These are phyloP conservation scores for Drosophila murphyi DNA, from an alignment of 1,140 invertebrate genomes.

Conservation along the genomic window DNA sequence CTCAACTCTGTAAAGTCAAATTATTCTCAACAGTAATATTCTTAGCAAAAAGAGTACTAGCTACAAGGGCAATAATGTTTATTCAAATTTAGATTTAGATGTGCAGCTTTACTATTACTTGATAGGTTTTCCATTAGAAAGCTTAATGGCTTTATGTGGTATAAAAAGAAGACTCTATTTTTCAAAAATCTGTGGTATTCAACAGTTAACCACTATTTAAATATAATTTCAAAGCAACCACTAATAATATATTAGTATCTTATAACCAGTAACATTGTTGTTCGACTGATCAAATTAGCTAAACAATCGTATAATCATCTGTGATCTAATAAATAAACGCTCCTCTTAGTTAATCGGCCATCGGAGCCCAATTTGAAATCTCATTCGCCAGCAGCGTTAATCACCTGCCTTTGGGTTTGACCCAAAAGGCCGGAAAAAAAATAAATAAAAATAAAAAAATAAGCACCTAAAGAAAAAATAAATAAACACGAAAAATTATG, in stretches of 20 bases:
- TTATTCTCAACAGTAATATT: not conserved
- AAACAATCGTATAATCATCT: not conserved
- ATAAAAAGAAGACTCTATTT: too few species aligned
- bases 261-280: not conserved
- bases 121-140: too few species aligned
- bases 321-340: conserved; percentile 9
- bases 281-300: not conserved
- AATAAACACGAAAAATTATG: conserved; percentile 64
- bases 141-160: too few species aligned
- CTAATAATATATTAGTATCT: not conserved
- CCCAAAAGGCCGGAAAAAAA: conserved; percentile 57
- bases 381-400: conserved; percentile 21
- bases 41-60: not conserved
- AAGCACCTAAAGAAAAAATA: not conserved
- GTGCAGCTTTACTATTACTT: too few species aligned
- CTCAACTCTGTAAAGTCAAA: not conserved
- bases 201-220: not conserved
- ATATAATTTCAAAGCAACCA: not conserved
- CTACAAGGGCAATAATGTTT: too few species aligned
- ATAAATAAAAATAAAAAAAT: not conserved
- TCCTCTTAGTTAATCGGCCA: conserved; percentile 1
- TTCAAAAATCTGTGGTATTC: too few species aligned
- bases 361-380: not conserved
- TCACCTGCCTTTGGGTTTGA: conserved; percentile 46
- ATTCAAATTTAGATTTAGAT: too few species aligned